A percentile compares a stretch with the other conserved stretches of the same genome.
Evolutionary conservation across 1,140 invertebrate species (phyloP).

Genomic region (Polyergus mexicanus): DNA sequence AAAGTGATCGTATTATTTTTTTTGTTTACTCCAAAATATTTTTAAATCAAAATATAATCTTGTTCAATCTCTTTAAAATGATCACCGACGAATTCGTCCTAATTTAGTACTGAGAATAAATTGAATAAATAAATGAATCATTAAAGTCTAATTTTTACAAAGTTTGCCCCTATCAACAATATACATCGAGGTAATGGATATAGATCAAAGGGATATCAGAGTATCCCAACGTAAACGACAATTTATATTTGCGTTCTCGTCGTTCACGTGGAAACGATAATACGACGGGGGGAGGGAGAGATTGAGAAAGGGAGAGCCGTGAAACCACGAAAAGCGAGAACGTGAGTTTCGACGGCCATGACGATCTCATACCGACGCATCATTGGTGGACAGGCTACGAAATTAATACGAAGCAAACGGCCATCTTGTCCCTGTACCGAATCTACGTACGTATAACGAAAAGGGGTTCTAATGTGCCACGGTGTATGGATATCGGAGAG

Average conservation of each 20-base stretch:
- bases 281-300: not conserved
- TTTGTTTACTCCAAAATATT: not conserved
- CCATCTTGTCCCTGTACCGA: constrained; percentile 80
- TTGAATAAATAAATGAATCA: constrained; percentile 24
- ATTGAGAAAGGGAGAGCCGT: constrained; percentile 59
- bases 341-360: constrained; percentile 66
- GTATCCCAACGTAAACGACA: constrained; percentile 55
- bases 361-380: constrained; percentile 73
- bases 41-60: not conserved
- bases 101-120: not conserved
- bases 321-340: constrained; percentile 66
- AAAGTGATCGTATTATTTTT: not conserved
- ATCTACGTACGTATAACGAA: constrained; percentile 71
- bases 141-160: constrained; percentile 40
- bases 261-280: constrained; percentile 54
- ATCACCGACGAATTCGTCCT: not conserved
- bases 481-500: constrained; percentile 73
- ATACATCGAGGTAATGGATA: constrained; percentile 45
- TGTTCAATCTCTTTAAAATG: not conserved
- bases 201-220: constrained; percentile 61
- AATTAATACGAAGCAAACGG: constrained; percentile 84
- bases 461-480: constrained; percentile 78
- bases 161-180: constrained; percentile 13
- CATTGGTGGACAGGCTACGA: constrained; percentile 79
- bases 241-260: constrained; percentile 56